These are phyloP conservation scores for Chrysotoxum bicinctum DNA, from an alignment of 2,888 invertebrate genomes.

Conservation along the genomic window DNA sequence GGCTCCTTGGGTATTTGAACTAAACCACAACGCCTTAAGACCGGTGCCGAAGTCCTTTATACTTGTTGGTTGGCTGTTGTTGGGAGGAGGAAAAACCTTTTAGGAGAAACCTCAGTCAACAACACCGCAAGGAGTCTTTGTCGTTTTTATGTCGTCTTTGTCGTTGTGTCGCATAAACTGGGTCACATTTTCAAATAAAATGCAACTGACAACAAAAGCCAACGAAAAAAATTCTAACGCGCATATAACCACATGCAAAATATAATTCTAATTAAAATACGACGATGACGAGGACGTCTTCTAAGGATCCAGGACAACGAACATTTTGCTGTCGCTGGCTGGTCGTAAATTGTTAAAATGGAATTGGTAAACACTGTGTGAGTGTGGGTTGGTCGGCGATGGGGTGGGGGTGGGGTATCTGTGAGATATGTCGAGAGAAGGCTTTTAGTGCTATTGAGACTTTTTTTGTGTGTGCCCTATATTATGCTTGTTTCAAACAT, in stretches of 20 bases:
- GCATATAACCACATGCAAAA: conserved; percentile 30
- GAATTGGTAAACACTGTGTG: conserved; percentile 17
- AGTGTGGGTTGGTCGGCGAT: background rate
- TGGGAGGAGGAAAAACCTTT: background rate
- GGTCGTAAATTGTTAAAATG: conserved; percentile 13
- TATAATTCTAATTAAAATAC: conserved; percentile 60
- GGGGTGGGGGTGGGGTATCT: background rate
- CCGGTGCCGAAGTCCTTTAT: background rate
- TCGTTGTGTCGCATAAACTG: conserved; percentile 13
- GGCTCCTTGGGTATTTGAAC: conserved; percentile 16
- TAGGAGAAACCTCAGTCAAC: conserved; percentile 22
- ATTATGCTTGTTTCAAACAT: conserved; percentile 12
- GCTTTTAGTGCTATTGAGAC: conserved; percentile 24
- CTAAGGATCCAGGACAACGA: conserved; percentile 15
- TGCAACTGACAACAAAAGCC: conserved; percentile 36
- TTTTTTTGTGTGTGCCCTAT: background rate
- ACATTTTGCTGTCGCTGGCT: conserved; percentile 6
- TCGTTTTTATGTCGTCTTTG: conserved; percentile 31
- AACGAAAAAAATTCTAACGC: conserved; percentile 35
- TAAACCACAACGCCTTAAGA: conserved; percentile 24
- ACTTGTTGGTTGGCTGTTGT: background rate
- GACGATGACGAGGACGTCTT: conserved; percentile 32
- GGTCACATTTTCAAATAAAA: conserved; percentile 45
- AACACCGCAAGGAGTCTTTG: conserved; percentile 31
- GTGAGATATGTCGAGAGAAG: background rate